Conservation (phyloP, 1,140 invertebrate genomes). For the Meteorus sp. region DNA sequence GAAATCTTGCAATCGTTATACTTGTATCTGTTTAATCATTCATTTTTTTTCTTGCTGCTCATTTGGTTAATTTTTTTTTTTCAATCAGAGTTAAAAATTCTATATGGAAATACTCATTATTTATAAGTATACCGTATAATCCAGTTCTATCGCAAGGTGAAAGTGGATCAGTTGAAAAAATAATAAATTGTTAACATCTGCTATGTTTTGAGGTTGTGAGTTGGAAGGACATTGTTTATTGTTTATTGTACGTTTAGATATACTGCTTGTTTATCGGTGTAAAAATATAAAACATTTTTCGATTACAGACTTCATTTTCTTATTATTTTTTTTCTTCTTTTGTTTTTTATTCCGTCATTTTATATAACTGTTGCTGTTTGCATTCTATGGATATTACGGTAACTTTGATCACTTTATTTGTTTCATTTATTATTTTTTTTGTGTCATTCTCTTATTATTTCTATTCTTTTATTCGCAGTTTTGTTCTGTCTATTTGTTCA, state of each 20-base stretch:
- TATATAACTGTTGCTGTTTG: conserved; percentile 36
- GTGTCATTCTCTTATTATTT: conserved; percentile 14
- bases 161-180: conserved; percentile 32
- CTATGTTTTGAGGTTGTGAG: conserved; percentile 52
- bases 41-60: not conserved
- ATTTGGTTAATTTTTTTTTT: too few species aligned
- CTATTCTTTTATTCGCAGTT: not conserved
- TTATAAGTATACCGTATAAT: conserved; percentile 24
- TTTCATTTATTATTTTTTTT: conserved; percentile 19
- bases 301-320: conserved; percentile 46
- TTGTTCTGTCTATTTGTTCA: not conserved
- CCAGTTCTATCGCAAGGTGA: conserved; percentile 27
- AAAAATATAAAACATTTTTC: conserved; percentile 58
- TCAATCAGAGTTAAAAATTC: not conserved
- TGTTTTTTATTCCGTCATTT: conserved; percentile 37
- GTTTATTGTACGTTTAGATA: conserved; percentile 37
- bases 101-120: not conserved
- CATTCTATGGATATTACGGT: conserved; percentile 35
- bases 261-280: conserved; percentile 42
- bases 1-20: not conserved
- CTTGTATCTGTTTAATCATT: conserved; percentile 8
- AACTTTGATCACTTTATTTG: conserved; percentile 33
- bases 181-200: conserved; percentile 50
- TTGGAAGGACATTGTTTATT: conserved; percentile 56
- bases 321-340: conserved; percentile 21